phyloP scores from a whole-genome alignment of 2,797 vertebrate species.

The Sylvia borin region DNA sequence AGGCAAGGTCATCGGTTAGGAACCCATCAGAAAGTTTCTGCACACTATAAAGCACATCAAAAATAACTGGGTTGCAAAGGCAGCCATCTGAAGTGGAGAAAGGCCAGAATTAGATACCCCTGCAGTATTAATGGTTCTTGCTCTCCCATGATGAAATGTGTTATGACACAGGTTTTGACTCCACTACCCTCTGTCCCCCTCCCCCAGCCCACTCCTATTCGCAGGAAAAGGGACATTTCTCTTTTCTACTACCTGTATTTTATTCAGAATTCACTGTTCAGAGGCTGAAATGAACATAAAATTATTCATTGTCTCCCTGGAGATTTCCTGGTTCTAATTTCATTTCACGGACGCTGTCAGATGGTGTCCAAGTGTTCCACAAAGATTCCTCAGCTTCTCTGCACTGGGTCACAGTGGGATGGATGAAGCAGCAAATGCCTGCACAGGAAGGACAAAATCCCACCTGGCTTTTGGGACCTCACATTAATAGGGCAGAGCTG shows the following conservation, averaged over 20 bases:
- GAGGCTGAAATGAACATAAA: not conserved
- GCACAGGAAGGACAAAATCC: not conserved
- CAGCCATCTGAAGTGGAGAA: constrained; percentile 15
- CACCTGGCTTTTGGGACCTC: not conserved
- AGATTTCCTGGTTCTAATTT: not conserved
- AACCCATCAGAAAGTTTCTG: constrained; percentile 29
- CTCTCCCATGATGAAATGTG: not conserved
- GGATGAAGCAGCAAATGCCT: not conserved
- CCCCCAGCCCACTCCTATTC: not conserved
- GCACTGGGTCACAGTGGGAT: accelerated
- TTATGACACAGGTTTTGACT: constrained; percentile 34
- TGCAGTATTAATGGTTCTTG: constrained; percentile 33
- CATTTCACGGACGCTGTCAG: accelerated
- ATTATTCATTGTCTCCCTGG: not conserved
- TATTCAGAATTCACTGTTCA: not conserved
- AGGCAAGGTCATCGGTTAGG: constrained; percentile 9
- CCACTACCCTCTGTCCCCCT: not conserved
- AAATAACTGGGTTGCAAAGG: constrained; percentile 26
- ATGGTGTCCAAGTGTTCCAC: not conserved
- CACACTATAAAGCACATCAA: not conserved
- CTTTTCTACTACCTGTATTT: not conserved
- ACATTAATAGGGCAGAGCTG: not conserved
- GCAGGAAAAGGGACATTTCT: not conserved
- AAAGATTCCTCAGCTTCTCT: not conserved
- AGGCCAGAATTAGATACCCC: constrained; percentile 43